Percentiles rank a stretch among this genome's conserved stretches.
phyloP scores from a whole-genome alignment of 92 coral and sea anemone species.

The Phenganax marumi region DNA sequence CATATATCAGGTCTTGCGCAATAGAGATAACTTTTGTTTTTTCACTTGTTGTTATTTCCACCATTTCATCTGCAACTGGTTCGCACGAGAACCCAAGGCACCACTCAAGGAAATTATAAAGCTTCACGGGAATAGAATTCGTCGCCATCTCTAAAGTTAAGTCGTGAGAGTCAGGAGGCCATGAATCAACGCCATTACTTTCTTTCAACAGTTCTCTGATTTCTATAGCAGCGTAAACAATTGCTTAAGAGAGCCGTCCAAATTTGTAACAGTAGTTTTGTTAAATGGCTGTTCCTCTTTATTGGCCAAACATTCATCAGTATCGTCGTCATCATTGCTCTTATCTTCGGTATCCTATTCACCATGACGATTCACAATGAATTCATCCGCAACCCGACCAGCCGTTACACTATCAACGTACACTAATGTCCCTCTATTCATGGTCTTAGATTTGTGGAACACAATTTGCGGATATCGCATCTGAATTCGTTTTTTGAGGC shows the following conservation, averaged over 20 bases:
- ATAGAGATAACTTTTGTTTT: no score
- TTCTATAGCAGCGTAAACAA: neutral
- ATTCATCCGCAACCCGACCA: neutral
- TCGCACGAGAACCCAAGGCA: no score
- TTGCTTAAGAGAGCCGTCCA: no score
- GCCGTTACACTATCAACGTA: neutral
- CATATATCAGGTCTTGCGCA: no score
- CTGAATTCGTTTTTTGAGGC: neutral
- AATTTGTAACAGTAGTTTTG: no score
- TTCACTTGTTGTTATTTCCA: no score
- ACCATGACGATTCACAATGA: neutral
- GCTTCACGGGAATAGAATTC: no score
- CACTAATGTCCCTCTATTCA: neutral
- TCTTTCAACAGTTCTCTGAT: neutral
- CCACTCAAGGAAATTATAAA: no score
- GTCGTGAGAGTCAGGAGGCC: no score
- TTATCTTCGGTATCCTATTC: neutral
- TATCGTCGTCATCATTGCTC: neutral
- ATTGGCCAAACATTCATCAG: neutral
- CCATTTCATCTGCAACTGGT: no score
- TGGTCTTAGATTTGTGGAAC: neutral
- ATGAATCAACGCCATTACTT: neutral
- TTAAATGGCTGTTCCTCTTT: no score
- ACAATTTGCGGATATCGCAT: neutral
- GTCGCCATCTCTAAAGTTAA: no score